Conservation (phyloP, 2,888 invertebrate species). For the Yponomeuta malinellus region DNA sequence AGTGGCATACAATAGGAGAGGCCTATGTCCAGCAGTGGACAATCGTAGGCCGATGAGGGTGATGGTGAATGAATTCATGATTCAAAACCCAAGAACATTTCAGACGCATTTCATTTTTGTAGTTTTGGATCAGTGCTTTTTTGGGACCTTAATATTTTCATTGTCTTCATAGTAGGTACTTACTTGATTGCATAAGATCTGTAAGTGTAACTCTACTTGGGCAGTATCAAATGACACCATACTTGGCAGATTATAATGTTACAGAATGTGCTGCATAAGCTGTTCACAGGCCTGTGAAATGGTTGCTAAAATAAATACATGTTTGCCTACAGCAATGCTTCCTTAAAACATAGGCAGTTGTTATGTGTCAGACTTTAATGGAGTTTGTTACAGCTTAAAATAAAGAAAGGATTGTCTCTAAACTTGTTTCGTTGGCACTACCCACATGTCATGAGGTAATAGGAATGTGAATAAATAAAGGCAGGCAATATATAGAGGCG, state of each 20-base stretch:
- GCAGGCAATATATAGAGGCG: neutral
- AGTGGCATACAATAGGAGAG: too few species aligned
- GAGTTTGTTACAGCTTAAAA: neutral
- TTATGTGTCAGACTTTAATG: neutral
- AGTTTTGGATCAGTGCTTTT: neutral
- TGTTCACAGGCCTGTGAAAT: constrained; percentile 3
- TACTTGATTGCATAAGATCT: neutral
- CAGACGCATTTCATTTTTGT: neutral
- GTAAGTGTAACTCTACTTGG: neutral
- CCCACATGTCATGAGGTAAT: neutral
- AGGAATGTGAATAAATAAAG: neutral
- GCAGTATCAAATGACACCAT: constrained; percentile 8
- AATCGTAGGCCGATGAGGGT: too few species aligned
- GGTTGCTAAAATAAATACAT: neutral
- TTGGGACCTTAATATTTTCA: neutral
- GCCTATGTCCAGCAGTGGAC: too few species aligned
- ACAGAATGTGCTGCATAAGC: constrained; percentile 32
- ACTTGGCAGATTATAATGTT: constrained; percentile 18
- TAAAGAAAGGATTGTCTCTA: constrained; percentile 1
- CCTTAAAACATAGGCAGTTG: neutral
- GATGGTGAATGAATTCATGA: too few species aligned
- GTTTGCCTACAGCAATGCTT: neutral
- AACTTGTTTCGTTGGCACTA: neutral
- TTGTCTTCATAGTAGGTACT: neutral
- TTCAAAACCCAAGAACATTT: neutral